phyloP scores from a whole-genome alignment of 2,797 vertebrate species.

The Calcarius lapponicus region DNA sequence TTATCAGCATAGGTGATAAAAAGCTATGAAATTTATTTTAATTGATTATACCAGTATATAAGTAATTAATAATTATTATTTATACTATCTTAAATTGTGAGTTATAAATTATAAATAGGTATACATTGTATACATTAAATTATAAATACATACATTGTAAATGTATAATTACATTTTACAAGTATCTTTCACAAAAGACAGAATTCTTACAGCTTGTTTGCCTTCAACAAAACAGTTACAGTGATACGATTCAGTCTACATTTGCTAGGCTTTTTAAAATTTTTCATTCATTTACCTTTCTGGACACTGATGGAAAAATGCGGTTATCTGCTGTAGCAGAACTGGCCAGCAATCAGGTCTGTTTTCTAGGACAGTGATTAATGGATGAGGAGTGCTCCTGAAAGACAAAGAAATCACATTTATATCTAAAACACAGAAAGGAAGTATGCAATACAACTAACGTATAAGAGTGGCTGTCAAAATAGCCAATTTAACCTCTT shows the following conservation, averaged over 20 bases:
- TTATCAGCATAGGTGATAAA: not conserved
- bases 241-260: not conserved
- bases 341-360: constrained; percentile 89
- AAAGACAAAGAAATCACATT: constrained; percentile 41
- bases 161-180: not conserved
- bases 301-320: constrained; percentile 81
- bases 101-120: not conserved
- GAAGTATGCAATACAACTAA: not conserved
- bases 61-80: not conserved
- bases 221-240: not conserved
- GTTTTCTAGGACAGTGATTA: constrained; percentile 91
- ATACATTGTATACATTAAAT: no score
- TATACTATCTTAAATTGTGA: not conserved
- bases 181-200: not conserved
- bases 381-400: constrained; percentile 89
- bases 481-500: not conserved
- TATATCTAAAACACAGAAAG: not conserved
- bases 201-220: not conserved
- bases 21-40: rapidly evolving
- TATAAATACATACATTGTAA: no score
- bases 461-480: not conserved
- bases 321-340: constrained; percentile 85
- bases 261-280: not conserved
- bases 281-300: constrained; percentile 79
- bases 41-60: not conserved